A percentile compares a stretch with the other conserved stretches of the same genome.
These are phyloP conservation scores for Hippoglossus hippoglossus DNA, from an alignment of 2,797 vertebrate genomes.

Conservation along the genomic window DNA sequence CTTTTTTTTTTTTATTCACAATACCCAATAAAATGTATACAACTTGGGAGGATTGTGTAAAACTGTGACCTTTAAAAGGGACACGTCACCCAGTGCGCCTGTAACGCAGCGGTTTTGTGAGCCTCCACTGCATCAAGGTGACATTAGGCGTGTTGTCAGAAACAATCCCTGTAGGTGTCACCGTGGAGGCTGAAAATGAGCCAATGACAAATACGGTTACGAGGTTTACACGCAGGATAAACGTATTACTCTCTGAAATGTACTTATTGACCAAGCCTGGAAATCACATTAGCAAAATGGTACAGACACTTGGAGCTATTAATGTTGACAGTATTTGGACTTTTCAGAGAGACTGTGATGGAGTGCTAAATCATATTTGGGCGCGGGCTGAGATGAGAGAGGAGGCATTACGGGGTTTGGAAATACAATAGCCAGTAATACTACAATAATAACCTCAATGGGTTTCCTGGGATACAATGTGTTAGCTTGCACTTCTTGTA, in stretches of 20 bases:
- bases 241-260: slow-evolving; percentile 55
- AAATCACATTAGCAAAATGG: slow-evolving; percentile 63
- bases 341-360: slow-evolving; percentile 47
- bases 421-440: slow-evolving; percentile 28
- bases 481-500: slow-evolving; percentile 3
- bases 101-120: background rate
- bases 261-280: slow-evolving; percentile 52
- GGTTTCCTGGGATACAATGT: slow-evolving; percentile 16
- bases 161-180: slow-evolving; percentile 50
- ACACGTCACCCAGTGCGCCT: background rate
- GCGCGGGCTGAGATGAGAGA: slow-evolving; percentile 27
- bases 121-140: slow-evolving; percentile 24
- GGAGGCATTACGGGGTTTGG: slow-evolving; percentile 23
- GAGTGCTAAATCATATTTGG: slow-evolving; percentile 56
- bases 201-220: slow-evolving; percentile 34
- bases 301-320: slow-evolving; percentile 53
- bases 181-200: slow-evolving; percentile 42
- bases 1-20: slow-evolving; percentile 2
- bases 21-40: background rate
- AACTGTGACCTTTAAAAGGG: background rate
- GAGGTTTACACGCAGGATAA: slow-evolving; percentile 42
- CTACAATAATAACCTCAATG: slow-evolving; percentile 5
- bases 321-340: slow-evolving; percentile 55
- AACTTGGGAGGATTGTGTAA: background rate
- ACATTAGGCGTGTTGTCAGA: slow-evolving; percentile 44